Evolutionary conservation across 2,113 vertebrate genomes (phyloP), one percentile per base, ranked within the genome.

Genomic region (Vireo altiloquus): DNA sequence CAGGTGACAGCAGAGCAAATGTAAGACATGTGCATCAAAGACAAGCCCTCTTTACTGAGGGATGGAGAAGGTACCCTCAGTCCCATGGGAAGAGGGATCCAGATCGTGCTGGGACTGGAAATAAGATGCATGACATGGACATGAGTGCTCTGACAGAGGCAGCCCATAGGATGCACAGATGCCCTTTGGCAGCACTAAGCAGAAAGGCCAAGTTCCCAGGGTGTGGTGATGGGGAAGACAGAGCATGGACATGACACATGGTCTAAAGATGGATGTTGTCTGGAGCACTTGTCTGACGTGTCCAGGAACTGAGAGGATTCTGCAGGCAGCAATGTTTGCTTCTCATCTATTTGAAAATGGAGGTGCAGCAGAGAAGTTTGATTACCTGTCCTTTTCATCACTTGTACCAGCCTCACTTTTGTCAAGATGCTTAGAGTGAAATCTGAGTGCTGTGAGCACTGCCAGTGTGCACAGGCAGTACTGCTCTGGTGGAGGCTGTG

Each of bases 191-290:
- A 33, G 49, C 7, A 3, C 22, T 17, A 27, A 82, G 74, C 24
- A 71, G 44, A 49, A 19, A 28, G 27, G 17, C 78, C 11, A 6
- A 40, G 46, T 24, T 60, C 0, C 2, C 16, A 44, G 33, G 1
- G 4, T 6, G 15, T 33, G 27, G 13, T 6, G 14, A 22, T 17
- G 21, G 42, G 13, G 31, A 57, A 56, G 44, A 63, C 2, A 10
- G 24, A 76, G 39, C 46, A 54, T 1, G 13, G 50, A 24, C 4
- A 0, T 13, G 20, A 37, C 27, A 27, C 0, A 0, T 35, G 20
- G 56, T 15, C 9, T 57, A 47, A 47, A 37, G 60, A 12, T 2
- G 2, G 8, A 24, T 24, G 7, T 14, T 60, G 27, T 64, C 40
- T 84, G 47, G 35, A 78, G 64, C 42, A 57, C 37, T 20, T 86